Base-by-base conservation (phyloP, 2,888 invertebrate genomes). In the Caenorhabditis sinica region DNA sequence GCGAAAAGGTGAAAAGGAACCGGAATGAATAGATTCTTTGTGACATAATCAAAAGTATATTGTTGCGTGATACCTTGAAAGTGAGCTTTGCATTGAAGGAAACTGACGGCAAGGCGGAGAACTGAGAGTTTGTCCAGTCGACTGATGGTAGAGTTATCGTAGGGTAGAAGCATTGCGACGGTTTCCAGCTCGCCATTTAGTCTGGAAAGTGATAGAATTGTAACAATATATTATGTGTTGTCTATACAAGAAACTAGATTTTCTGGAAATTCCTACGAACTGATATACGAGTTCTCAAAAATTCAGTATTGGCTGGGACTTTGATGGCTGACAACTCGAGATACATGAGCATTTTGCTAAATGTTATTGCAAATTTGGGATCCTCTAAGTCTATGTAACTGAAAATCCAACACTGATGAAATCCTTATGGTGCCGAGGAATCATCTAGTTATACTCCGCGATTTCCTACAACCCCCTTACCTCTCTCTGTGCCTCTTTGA, bases 111-210 rank as follows among this genome's bases (percentile, higher is more conserved):
- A 88, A 99, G 95, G 93, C 99, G 95, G 91, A 99, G 95, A 93
- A 99, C 98, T 93, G 97, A 98, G 90, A 99, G 95, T 92, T 99
- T 95, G 95, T 99, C 99, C 93, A 99, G 95, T 94, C 99, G 98
- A 68, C 90, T 89, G 95, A 91, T 97, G 94, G 89, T 96, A 96
- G 89, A 53, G 20, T 84, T 68, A 53, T 94, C 94, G 90, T 94
- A 94, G 13, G 93, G 93, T 83, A 94, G 91, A 49, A 94, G 90
- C 72, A 93, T 93, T 61, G 99, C 98, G 92, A 99, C 88, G 75
- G 97, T 97, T 94, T 99, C 99, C 94, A 99, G 94, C 94, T 99
- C 99, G 11, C 97, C 97, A 94, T 99, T 99, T 90, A 99, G 95
- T n/a, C 82, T 85, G 74, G 15, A 28, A 25, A 36, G 9, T 43